Conservation (phyloP, 2,113 vertebrate genomes). For the Formicarius rufipectus region DNA sequence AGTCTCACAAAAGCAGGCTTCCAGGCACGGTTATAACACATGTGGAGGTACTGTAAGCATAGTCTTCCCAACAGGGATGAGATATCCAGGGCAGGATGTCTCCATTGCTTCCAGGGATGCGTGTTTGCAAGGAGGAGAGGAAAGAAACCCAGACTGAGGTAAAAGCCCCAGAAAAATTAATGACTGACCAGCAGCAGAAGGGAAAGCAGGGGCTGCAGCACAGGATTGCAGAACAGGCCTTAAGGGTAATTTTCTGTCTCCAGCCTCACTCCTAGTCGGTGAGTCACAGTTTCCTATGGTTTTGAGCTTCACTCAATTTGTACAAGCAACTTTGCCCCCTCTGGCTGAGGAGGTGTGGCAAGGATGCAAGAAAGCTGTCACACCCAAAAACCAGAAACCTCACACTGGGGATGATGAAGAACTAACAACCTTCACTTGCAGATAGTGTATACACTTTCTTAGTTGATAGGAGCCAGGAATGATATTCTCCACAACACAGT, state of each 20-base stretch:
- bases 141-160: not conserved
- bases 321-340: not conserved
- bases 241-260: not conserved
- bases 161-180: not conserved
- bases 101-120: not conserved
- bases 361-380: not conserved
- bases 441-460: not conserved
- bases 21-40: not conserved
- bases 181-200: not conserved
- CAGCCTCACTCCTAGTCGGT: not conserved
- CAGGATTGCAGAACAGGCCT: not conserved
- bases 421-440: not conserved
- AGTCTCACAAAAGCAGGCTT: not conserved
- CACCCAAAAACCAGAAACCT: not conserved
- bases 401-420: not conserved
- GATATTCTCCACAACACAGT: not conserved
- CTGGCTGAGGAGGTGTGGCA: not conserved
- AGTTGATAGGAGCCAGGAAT: not conserved
- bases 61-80: not conserved
- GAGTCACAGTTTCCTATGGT: not conserved
- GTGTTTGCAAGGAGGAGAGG: not conserved
- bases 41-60: not conserved
- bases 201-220: not conserved
- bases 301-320: not conserved
- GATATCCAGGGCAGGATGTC: not conserved